These are phyloP conservation scores for Lophura swinhoii DNA, from an alignment of 2,797 vertebrate genomes.

Conservation along the genomic window DNA sequence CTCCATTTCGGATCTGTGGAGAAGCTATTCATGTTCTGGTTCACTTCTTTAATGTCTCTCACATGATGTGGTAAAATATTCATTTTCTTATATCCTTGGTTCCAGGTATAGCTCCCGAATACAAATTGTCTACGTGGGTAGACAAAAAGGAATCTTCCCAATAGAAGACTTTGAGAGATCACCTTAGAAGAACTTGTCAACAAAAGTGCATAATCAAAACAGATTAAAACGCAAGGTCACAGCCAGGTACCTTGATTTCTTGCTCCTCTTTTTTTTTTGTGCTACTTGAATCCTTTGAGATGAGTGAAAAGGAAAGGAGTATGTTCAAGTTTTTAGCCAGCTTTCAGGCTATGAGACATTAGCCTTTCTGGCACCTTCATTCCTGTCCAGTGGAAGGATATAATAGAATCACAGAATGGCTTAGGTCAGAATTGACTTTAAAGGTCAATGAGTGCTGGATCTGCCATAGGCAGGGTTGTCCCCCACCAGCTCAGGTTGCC, in stretches of 20 bases:
- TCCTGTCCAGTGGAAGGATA: background rate
- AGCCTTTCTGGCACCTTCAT: background rate
- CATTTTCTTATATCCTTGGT: background rate
- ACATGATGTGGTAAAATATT: background rate
- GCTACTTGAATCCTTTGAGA: background rate
- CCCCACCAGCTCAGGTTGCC: too few relatives aligned
- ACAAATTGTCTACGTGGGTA: background rate
- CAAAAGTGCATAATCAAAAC: background rate
- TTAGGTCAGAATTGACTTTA: too few relatives aligned
- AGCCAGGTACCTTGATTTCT: background rate
- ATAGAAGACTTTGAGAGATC: background rate
- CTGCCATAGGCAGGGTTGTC: too few relatives aligned
- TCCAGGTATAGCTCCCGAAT: background rate
- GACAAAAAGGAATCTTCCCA: background rate
- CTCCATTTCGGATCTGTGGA: background rate
- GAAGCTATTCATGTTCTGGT: background rate
- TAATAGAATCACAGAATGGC: too few relatives aligned
- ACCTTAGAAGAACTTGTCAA: background rate
- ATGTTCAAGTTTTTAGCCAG: background rate
- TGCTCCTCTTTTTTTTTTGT: background rate
- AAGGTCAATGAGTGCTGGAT: too few relatives aligned
- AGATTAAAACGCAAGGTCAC: background rate
- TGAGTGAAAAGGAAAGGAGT: background rate
- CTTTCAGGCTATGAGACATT: background rate
- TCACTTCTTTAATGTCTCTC: background rate